Evolutionary conservation across 2,888 invertebrate genomes (phyloP).

Genomic region (Coelinius sp.): DNA sequence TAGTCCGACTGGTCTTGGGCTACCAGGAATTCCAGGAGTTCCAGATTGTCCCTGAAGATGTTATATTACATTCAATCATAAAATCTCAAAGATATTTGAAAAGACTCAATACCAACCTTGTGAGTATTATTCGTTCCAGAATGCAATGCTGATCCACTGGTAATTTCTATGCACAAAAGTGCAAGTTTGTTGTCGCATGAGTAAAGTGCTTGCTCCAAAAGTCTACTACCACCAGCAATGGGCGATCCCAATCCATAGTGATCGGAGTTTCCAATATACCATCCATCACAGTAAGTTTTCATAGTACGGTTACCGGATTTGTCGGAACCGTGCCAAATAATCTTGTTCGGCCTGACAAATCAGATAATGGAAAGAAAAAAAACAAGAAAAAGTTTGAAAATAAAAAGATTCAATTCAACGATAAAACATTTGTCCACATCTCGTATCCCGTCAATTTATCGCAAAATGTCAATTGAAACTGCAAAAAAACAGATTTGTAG

Average conservation of each 20-base stretch:
- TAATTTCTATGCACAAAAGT: conserved; percentile 92
- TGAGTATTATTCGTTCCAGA: conserved; percentile 13
- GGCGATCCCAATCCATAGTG: conserved; percentile 88
- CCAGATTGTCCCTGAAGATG: conserved; percentile 81
- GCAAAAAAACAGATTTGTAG: neutral
- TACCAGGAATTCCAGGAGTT: conserved; percentile 77
- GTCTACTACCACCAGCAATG: conserved; percentile 74
- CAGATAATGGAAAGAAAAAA: neutral
- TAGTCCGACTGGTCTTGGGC: conserved; percentile 75
- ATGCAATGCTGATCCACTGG: conserved; percentile 71
- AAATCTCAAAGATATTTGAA: conserved; percentile 9
- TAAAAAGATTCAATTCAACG: neutral
- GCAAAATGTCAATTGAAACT: neutral
- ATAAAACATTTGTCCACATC: conserved; percentile 23
- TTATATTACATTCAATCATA: conserved; percentile 8
- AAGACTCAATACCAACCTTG: conserved; percentile 19
- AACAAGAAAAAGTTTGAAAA: conserved; percentile 1
- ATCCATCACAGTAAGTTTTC: conserved; percentile 92
- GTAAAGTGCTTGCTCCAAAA: conserved; percentile 73
- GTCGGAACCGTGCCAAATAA: conserved; percentile 96
- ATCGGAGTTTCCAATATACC: conserved; percentile 84
- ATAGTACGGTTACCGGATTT: conserved; percentile 86
- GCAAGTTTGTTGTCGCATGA: conserved; percentile 91
- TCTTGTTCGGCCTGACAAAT: conserved; percentile 86
- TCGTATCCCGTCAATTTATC: conserved; percentile 20